Base-by-base conservation (phyloP, 1,140 invertebrate species). In the Anagrus nilaparvatae region DNA sequence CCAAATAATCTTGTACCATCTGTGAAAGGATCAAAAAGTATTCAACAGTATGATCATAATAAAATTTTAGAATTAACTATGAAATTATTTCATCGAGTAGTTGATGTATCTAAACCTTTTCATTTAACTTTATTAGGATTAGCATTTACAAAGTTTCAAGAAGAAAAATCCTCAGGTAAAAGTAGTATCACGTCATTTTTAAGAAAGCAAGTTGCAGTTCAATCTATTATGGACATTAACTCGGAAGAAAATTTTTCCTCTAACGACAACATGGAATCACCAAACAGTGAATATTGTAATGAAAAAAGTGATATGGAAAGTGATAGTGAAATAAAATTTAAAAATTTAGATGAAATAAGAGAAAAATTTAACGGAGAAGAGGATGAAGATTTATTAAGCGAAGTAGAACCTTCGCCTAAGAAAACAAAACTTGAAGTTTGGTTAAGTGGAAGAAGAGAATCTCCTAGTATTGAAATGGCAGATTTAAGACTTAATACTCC, bases 111-210 rank as follows among this genome's bases (percentile, higher is more conserved):
- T 10, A 80, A 81, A 64, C 77, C 79, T 36, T 86, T 84, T 63
- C 81, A 84, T 61, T 74, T 87, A 45, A 85, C 82, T 6, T 62
- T 86, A 25, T 62, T 87, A 25, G 83, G 83, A 17, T 63, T 87
- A 47, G 79, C 81, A 10, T 86, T 86, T 54, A 82, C 79, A 3
- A 85, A 86, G 58, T 86, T 86, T 48, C 45, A 43, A 37, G 75
- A 78, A 46, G 81, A 84, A 53, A 70, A 74, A 30, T 73, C 74
- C 50, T 73, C 69, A 13, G 76, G 75, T 2, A 70, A 67, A 49
- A 66, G 64, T 8, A 80, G 79, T 18, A 80, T 85, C 50, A 73
- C 78, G 1, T 78, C 78, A n/a, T 84, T 83, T 52, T 64, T 84
- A 18, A 72, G 77, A 49, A 74, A 72, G 46, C 71, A 72, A 40